phyloP scores from a whole-genome alignment of 2,888 invertebrate species.

The Apotomis capreana region DNA sequence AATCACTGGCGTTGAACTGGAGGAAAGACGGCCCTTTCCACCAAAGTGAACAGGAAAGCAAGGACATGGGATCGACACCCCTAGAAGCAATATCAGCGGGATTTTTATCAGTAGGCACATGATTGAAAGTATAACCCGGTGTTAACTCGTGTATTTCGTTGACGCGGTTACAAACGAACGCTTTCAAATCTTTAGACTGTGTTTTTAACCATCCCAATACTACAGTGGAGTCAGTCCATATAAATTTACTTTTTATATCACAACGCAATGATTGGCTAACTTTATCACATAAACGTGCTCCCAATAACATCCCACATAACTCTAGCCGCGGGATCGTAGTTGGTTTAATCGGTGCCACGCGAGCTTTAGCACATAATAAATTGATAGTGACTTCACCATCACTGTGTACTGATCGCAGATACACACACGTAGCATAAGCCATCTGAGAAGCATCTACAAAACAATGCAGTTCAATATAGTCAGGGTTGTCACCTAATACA shows the following conservation, averaged over 20 bases:
- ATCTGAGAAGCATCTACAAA: slow-evolving; percentile 5
- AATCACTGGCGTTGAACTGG: too few relatives aligned
- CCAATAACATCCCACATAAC: not conserved
- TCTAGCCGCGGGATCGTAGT: slow-evolving; percentile 1
- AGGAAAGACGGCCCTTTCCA: too few relatives aligned
- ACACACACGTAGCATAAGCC: not conserved
- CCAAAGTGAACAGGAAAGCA: too few relatives aligned
- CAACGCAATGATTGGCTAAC: not conserved
- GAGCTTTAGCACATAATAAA: not conserved
- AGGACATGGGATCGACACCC: too few relatives aligned
- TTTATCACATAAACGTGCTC: slow-evolving; percentile 2
- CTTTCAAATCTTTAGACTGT: not conserved
- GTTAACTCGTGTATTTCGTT: too few relatives aligned
- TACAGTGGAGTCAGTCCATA: slow-evolving; percentile 4
- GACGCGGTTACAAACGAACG: too few relatives aligned
- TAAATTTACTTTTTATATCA: not conserved
- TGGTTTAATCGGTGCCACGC: not conserved
- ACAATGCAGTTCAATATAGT: slow-evolving; percentile 1
- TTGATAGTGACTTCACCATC: not conserved
- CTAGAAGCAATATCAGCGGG: too few relatives aligned
- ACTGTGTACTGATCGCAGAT: not conserved
- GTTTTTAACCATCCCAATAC: slow-evolving; percentile 1
- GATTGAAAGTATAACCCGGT: too few relatives aligned
- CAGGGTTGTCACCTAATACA: not conserved
- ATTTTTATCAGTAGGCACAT: too few relatives aligned